phyloP scores from a whole-genome alignment of 2,113 vertebrate species.

The Poeciliopsis occidentalis region DNA sequence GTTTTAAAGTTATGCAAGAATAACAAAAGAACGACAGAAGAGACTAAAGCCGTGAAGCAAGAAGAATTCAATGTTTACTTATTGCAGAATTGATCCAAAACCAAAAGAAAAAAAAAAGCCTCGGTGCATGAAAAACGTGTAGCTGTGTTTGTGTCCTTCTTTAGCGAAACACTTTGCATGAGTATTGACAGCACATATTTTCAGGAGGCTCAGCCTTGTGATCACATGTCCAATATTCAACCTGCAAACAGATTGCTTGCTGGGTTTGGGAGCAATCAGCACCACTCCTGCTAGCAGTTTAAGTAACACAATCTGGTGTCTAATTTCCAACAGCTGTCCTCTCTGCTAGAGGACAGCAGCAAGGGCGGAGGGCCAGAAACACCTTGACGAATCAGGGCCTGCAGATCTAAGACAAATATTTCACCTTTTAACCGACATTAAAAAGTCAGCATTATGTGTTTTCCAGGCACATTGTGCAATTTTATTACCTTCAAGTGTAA shows the following conservation, averaged over 20 bases:
- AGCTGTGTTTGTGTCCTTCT: neutral
- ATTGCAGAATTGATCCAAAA: neutral
- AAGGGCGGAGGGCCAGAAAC: conserved; percentile 65
- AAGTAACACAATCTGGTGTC: conserved; percentile 83
- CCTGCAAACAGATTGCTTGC: conserved; percentile 73
- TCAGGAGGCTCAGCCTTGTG: conserved; percentile 19
- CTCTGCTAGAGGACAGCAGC: conserved; percentile 67
- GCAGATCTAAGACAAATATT: conserved; percentile 78
- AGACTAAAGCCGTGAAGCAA: neutral
- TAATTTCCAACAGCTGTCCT: conserved; percentile 83
- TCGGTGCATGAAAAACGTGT: neutral
- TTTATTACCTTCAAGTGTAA: too few species aligned
- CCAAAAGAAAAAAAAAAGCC: neutral
- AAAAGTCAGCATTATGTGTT: conserved; percentile 26
- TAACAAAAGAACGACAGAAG: neutral
- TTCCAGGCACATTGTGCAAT: too few species aligned
- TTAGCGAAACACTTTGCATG: neutral
- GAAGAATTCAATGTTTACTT: neutral
- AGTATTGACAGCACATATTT: neutral
- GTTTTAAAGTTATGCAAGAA: neutral
- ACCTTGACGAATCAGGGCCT: conserved; percentile 79
- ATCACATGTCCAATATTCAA: conserved; percentile 56
- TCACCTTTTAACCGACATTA: conserved; percentile 71
- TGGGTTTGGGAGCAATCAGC: conserved; percentile 72
- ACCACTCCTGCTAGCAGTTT: conserved; percentile 71